These are phyloP conservation scores for Electrona antarctica DNA, from an alignment of 2,113 vertebrate species.

Conservation along the genomic window DNA sequence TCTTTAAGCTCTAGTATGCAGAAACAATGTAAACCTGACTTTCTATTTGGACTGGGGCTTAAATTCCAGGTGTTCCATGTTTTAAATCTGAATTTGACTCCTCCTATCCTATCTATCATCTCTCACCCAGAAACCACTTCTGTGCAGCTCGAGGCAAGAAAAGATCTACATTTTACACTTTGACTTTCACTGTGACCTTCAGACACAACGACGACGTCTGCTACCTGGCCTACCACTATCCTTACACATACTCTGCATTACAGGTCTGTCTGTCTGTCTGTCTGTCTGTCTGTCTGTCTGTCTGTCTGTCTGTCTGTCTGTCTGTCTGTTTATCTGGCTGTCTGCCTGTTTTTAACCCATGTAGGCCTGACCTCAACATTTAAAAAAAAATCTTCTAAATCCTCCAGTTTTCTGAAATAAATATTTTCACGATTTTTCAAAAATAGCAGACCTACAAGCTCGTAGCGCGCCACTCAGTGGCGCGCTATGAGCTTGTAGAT, in stretches of 20 bases:
- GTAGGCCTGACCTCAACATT: too few species aligned
- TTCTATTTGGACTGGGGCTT: too few species aligned
- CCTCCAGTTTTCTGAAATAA: too few species aligned
- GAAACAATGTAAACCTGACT: neutral
- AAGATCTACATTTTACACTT: conserved; percentile 81
- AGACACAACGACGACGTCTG: conserved; percentile 88
- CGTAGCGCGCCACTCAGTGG: too few species aligned
- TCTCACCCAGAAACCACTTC: conserved; percentile 85
- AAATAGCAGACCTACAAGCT: too few species aligned
- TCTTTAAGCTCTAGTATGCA: neutral
- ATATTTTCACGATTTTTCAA: too few species aligned
- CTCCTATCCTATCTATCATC: conserved; percentile 25
- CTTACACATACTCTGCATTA: conserved; percentile 89
- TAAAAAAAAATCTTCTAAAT: too few species aligned
- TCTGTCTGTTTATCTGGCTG: too few species aligned
- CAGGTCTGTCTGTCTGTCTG: conserved; percentile 80
- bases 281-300: conserved; percentile 7
- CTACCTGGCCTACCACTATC: conserved; percentile 94
- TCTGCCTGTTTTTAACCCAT: too few species aligned
- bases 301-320: conserved; percentile 4
- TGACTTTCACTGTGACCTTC: conserved; percentile 87
- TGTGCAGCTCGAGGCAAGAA: conserved; percentile 48
- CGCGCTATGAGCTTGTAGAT: too few species aligned
- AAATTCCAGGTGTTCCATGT: neutral
- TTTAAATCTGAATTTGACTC: neutral